phyloP scores from a whole-genome alignment of 1,140 invertebrate genomes.

The Drosophila parvula region DNA sequence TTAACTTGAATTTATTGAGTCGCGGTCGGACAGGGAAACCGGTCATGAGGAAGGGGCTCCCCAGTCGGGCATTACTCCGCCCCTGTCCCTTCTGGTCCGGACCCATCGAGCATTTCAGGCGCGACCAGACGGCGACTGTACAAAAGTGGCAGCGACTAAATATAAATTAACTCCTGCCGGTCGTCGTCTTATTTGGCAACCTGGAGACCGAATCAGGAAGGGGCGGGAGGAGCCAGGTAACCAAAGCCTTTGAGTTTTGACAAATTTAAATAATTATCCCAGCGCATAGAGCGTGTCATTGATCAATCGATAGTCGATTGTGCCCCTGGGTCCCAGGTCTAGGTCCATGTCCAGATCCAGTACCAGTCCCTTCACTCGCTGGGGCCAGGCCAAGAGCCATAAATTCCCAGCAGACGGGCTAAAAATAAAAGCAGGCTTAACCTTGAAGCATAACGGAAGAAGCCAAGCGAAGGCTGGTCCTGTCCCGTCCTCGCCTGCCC shows the following conservation, averaged over 20 bases:
- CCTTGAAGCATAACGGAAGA: conserved; percentile 65
- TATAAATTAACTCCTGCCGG: conserved; percentile 47
- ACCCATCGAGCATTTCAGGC: conserved; percentile 27
- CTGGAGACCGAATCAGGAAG: conserved; percentile 1
- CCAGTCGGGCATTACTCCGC: conserved; percentile 1
- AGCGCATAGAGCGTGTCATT: conserved; percentile 21
- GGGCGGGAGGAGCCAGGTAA: neutral
- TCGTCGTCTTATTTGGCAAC: conserved; percentile 37
- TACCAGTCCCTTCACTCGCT: conserved; percentile 51
- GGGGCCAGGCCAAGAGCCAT: conserved; percentile 24
- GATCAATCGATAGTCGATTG: conserved; percentile 45
- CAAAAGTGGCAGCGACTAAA: conserved; percentile 59
- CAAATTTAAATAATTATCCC: conserved; percentile 63
- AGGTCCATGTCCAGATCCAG: neutral
- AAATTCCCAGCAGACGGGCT: conserved; percentile 58
- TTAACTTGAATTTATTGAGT: conserved; percentile 77
- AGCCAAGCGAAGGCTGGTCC: conserved; percentile 38
- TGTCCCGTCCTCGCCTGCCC: neutral
- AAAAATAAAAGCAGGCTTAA: conserved; percentile 61
- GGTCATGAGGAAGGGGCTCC: conserved; percentile 52
- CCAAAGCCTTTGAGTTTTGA: conserved; percentile 56
- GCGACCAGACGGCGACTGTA: conserved; percentile 75
- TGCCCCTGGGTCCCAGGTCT: conserved; percentile 2
- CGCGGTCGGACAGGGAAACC: conserved; percentile 44
- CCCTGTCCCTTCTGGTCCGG: neutral